Evolutionary conservation across 2,888 invertebrate genomes (phyloP).

Genomic region (Arrhopalites spinosus): DNA sequence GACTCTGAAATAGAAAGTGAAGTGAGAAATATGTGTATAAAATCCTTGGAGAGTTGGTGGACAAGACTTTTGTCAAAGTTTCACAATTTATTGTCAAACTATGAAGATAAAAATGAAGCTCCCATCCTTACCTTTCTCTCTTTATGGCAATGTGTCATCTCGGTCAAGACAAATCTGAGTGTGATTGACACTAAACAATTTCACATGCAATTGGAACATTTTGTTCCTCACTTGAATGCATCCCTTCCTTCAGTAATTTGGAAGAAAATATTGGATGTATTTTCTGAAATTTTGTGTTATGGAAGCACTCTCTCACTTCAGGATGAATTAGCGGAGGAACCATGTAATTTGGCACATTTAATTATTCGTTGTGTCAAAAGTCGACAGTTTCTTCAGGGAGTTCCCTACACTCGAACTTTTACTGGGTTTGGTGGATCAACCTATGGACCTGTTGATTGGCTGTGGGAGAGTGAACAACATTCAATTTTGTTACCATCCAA

Average conservation of each 20-base stretch:
- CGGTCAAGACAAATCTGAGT: constrained; percentile 86
- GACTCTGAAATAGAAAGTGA: constrained; percentile 62
- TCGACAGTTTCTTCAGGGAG: constrained; percentile 72
- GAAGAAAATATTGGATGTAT: constrained; percentile 80
- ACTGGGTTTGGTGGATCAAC: constrained; percentile 62
- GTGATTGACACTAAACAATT: constrained; percentile 87
- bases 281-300: constrained; percentile 89
- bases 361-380: constrained; percentile 86
- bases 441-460: constrained; percentile 57
- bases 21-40: constrained; percentile 83
- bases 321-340: constrained; percentile 74
- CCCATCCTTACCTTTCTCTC: constrained; percentile 76
- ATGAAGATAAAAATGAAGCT: constrained; percentile 62
- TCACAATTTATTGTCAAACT: constrained; percentile 62
- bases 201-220: constrained; percentile 80
- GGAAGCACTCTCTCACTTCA: constrained; percentile 84
- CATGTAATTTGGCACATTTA: constrained; percentile 81
- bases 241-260: constrained; percentile 78
- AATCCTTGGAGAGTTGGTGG: constrained; percentile 84
- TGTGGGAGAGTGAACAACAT: constrained; percentile 53
- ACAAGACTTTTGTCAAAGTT: constrained; percentile 73
- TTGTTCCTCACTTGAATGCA: constrained; percentile 72
- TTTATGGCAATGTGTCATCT: constrained; percentile 87
- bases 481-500: too few species aligned
- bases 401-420: constrained; percentile 60